These are phyloP conservation scores for Gymnogyps californianus DNA, from an alignment of 2,113 vertebrate species.

Conservation along the genomic window DNA sequence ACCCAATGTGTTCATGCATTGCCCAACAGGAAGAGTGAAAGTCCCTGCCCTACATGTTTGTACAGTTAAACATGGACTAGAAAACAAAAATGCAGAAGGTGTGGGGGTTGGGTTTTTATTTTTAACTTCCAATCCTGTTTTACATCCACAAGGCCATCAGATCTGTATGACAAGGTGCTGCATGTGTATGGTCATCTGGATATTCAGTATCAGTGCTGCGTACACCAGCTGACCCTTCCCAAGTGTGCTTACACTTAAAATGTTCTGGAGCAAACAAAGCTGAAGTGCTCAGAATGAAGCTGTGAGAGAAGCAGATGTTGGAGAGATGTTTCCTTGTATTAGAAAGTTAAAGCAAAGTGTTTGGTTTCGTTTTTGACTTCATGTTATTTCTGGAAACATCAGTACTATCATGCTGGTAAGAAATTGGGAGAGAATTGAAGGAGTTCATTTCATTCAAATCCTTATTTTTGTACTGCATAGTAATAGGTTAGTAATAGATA, in stretches of 20 bases:
- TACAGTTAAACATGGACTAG: background rate
- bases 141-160: background rate
- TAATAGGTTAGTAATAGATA: background rate
- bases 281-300: background rate
- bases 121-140: background rate
- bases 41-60: background rate
- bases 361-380: background rate
- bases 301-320: background rate
- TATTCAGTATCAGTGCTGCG: background rate
- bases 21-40: background rate
- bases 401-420: background rate
- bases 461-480: background rate
- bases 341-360: background rate
- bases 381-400: background rate
- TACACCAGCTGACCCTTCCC: background rate
- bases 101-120: background rate
- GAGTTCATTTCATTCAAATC: background rate
- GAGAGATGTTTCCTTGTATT: background rate
- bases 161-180: background rate
- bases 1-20: background rate
- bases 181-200: background rate
- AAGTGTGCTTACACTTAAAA: background rate
- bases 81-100: background rate
- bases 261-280: background rate
- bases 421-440: background rate